A percentile compares a stretch with the other conserved stretches of the same genome.
Conservation (phyloP, 2,888 invertebrate species). For the Microplitis deprimator region DNA sequence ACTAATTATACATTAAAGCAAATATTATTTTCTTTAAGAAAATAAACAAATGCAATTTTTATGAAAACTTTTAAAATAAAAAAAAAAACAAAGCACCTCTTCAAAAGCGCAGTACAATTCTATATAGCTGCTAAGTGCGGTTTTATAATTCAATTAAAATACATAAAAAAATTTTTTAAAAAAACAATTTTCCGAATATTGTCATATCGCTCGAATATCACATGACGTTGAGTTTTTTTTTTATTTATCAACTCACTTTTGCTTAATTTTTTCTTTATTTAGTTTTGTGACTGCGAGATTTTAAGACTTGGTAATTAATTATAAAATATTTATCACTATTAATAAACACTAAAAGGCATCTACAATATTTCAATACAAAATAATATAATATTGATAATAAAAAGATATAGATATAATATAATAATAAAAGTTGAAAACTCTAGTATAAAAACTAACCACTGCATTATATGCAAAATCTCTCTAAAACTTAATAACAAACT, state of each 20-base stretch:
- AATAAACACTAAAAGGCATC: constrained; percentile 53
- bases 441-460: constrained; percentile 57
- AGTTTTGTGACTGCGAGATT: constrained; percentile 47
- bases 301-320: constrained; percentile 26
- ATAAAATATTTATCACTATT: constrained; percentile 47
- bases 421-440: constrained; percentile 46
- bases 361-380: constrained; percentile 49
- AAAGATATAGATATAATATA: constrained; percentile 45
- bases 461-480: constrained; percentile 62
- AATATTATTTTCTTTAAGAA: no score
- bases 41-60: background rate
- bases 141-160: background rate
- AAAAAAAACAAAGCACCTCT: constrained; percentile 25
- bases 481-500: constrained; percentile 55
- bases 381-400: constrained; percentile 41
- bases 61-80: background rate
- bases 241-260: background rate
- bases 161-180: background rate
- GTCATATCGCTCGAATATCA: constrained; percentile 54
- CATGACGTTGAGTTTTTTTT: constrained; percentile 62
- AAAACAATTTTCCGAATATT: constrained; percentile 13
- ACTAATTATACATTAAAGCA: background rate
- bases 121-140: background rate
- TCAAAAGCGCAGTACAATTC: background rate
- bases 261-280: constrained; percentile 9